Evolutionary conservation across 2,113 vertebrate species (phyloP).

Genomic region (Motacilla alba): DNA sequence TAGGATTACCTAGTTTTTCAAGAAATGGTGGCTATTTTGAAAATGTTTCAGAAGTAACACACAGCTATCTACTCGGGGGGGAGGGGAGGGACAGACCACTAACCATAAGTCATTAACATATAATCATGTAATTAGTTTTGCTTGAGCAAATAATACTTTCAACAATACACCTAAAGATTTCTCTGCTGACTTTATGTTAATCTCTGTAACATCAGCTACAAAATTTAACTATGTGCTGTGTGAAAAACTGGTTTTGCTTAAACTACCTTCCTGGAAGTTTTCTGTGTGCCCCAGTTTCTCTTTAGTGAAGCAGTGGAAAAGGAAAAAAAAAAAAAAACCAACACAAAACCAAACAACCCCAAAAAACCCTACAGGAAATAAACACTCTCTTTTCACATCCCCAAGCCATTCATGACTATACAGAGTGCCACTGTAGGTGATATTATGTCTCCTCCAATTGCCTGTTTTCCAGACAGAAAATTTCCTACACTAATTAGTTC

Average conservation of each 20-base stretch:
- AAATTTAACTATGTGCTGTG: not conserved
- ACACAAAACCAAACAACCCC: not conserved
- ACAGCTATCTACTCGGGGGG: not conserved
- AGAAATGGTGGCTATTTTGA: not conserved
- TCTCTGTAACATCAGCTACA: not conserved
- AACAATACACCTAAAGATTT: not conserved
- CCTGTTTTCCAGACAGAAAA: conserved; percentile 10
- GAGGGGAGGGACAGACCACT: not conserved
- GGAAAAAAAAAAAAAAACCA: not conserved
- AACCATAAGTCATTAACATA: not conserved
- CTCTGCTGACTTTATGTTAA: not conserved
- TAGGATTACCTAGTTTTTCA: not conserved
- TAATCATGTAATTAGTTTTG: not conserved
- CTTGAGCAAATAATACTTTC: not conserved
- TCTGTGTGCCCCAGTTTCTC: conserved; percentile 51
- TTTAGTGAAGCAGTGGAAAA: conserved; percentile 19
- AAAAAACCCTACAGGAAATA: conserved; percentile 3
- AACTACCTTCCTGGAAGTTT: conserved; percentile 1
- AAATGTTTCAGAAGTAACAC: not conserved
- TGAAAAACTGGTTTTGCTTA: not conserved
- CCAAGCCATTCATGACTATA: conserved; percentile 45
- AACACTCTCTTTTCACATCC: conserved; percentile 47
- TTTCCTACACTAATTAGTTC: conserved; percentile 32
- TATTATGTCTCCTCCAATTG: conserved; percentile 32
- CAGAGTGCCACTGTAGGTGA: conserved; percentile 43